phyloP scores from a whole-genome alignment of 2,113 vertebrate genomes.

The Rutilus rutilus region DNA sequence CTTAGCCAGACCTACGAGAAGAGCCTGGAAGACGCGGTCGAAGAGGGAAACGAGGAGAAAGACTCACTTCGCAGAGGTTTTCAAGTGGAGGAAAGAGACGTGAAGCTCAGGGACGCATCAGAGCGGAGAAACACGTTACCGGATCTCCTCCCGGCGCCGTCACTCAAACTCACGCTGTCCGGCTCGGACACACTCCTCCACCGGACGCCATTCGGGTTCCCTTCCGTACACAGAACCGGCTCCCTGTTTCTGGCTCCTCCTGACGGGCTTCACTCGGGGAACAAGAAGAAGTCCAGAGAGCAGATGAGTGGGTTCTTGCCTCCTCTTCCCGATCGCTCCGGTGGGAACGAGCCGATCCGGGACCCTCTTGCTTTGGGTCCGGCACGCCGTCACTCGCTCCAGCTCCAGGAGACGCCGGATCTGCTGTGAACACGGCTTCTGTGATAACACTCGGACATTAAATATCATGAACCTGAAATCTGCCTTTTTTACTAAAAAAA shows the following conservation, averaged over 20 bases:
- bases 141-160: conserved; percentile 54
- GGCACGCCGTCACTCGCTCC: conserved; percentile 58
- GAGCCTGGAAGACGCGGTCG: conserved; percentile 30
- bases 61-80: neutral
- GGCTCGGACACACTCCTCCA: conserved; percentile 55
- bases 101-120: neutral
- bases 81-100: neutral
- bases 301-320: conserved; percentile 50
- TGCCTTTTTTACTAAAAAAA: too few species aligned
- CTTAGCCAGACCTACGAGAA: conserved; percentile 65
- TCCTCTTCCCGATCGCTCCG: conserved; percentile 32
- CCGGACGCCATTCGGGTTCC: neutral
- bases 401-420: conserved; percentile 46
- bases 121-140: conserved; percentile 58
- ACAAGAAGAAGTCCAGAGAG: conserved; percentile 32
- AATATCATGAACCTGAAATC: neutral
- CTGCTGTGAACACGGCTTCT: conserved; percentile 7
- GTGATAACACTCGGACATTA: neutral
- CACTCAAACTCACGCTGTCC: conserved; percentile 40
- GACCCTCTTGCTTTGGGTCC: neutral
- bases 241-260: conserved; percentile 29
- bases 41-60: neutral
- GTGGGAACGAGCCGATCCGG: neutral
- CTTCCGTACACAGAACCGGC: neutral
- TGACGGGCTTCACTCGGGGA: neutral